Percentiles rank a stretch among this genome's conserved stretches.
phyloP scores from a whole-genome alignment of 2,113 vertebrate species.

The Sturnus vulgaris region DNA sequence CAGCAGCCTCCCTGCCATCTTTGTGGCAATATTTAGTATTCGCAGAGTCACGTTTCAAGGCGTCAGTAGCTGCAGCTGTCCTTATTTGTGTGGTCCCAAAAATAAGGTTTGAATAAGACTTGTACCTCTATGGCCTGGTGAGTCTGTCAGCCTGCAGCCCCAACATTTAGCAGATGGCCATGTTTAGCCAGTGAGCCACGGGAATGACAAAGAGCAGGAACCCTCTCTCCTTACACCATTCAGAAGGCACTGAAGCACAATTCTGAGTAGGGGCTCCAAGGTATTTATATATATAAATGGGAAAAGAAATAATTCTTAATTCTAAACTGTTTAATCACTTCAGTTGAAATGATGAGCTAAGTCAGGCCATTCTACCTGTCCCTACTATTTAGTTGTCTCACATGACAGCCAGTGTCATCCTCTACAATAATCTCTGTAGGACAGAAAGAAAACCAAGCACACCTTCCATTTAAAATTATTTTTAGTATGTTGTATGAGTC shows the following conservation, averaged over 20 bases:
- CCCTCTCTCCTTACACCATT: background rate
- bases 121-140: background rate
- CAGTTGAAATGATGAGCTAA: background rate
- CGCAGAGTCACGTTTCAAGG: background rate
- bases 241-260: background rate
- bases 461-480: conserved; percentile 16
- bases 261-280: background rate
- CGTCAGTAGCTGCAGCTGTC: background rate
- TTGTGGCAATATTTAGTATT: background rate
- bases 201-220: background rate
- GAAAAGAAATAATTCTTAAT: background rate
- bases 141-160: background rate
- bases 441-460: conserved; percentile 11
- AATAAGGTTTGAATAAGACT: background rate
- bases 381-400: background rate
- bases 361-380: background rate
- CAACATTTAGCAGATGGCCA: background rate
- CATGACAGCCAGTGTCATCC: background rate
- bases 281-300: background rate
- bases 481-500: background rate
- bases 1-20: background rate
- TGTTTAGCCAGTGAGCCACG: background rate
- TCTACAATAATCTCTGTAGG: background rate
- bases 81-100: background rate
- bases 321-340: background rate